A percentile compares a stretch with the other conserved stretches of the same genome.
Conservation (phyloP, 2,888 invertebrate genomes). For the Electrophaes corylata region DNA sequence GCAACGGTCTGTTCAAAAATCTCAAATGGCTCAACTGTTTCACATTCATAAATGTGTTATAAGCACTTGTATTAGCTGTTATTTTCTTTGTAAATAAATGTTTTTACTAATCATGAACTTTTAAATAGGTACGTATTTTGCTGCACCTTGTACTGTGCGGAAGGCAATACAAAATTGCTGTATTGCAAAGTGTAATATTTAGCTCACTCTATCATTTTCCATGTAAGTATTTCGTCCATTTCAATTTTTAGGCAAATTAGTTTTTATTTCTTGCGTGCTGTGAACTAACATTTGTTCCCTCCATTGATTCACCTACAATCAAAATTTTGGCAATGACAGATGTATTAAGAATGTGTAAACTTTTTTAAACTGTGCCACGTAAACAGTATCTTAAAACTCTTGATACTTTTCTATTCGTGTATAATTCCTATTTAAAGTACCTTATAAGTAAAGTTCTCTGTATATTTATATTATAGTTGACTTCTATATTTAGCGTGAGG, state of each 20-base stretch:
- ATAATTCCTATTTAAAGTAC: no score
- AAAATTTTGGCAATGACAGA: slow-evolving; percentile 55
- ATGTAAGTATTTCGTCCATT: background rate
- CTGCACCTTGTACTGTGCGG: background rate
- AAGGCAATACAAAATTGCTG: background rate
- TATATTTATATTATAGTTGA: no score
- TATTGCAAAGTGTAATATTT: background rate
- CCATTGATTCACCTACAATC: slow-evolving; percentile 56
- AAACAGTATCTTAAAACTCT: background rate
- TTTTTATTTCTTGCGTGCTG: slow-evolving; percentile 33
- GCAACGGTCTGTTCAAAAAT: no score
- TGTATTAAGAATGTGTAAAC: slow-evolving; percentile 46
- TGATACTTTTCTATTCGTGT: background rate
- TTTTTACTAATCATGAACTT: no score
- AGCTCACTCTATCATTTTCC: background rate
- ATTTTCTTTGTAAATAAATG: background rate
- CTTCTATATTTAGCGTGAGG: no score
- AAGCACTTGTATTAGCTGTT: no score
- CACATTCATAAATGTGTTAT: no score
- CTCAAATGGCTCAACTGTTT: no score
- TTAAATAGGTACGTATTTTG: no score
- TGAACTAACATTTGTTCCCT: slow-evolving; percentile 50
- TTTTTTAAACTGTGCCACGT: background rate
- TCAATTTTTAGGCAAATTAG: slow-evolving; percentile 1
- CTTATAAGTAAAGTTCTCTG: no score